These are phyloP conservation scores for Xylophagus ater DNA, from an alignment of 2,888 invertebrate genomes.

Conservation along the genomic window DNA sequence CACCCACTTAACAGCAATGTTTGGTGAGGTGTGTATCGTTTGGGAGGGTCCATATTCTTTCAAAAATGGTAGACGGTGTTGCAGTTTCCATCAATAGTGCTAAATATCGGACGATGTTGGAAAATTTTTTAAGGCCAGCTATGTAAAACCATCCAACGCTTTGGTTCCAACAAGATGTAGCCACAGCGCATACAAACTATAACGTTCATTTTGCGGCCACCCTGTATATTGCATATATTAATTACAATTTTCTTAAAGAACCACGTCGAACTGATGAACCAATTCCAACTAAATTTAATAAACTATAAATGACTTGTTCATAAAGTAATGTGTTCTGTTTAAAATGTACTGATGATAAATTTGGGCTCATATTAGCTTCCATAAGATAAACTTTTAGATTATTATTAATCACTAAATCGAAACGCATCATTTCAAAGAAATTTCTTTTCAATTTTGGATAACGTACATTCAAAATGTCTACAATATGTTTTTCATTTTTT, in stretches of 20 bases:
- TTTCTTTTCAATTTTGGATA: constrained; percentile 44
- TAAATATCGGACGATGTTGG: too few species aligned
- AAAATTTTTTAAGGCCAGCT: too few species aligned
- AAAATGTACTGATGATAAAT: constrained; percentile 86
- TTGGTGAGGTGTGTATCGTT: too few species aligned
- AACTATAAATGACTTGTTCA: constrained; percentile 81
- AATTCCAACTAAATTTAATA: constrained; percentile 70
- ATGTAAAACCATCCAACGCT: too few species aligned
- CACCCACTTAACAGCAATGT: too few species aligned
- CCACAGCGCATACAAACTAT: too few species aligned
- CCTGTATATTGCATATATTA: too few species aligned
- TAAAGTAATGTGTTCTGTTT: constrained; percentile 80
- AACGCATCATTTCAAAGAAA: constrained; percentile 91
- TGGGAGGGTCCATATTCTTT: too few species aligned
- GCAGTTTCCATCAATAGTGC: too few species aligned
- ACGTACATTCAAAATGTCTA: constrained; percentile 47
- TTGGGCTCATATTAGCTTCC: constrained; percentile 98
- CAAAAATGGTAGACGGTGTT: too few species aligned
- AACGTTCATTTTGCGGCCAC: neutral
- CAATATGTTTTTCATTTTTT: constrained; percentile 60
- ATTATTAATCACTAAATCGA: constrained; percentile 87
- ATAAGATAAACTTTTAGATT: constrained; percentile 74
- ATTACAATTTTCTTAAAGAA: constrained; percentile 39
- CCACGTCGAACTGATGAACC: constrained; percentile 41
- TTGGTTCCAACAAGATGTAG: too few species aligned